These are phyloP conservation scores for Alauda arvensis DNA, from an alignment of 2,797 vertebrate species.

Conservation along the genomic window DNA sequence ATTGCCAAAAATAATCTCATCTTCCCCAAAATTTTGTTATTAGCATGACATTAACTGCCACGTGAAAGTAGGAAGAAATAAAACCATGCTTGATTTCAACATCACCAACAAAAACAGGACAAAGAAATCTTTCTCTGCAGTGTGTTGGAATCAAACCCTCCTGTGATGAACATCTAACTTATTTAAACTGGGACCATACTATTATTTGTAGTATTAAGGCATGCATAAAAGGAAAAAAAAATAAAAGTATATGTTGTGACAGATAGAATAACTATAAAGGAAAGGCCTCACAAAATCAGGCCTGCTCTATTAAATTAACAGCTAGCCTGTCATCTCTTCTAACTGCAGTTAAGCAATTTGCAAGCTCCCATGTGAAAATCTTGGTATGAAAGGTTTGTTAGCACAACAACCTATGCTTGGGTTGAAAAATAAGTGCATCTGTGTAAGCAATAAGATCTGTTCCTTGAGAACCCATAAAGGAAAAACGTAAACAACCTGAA, in stretches of 20 bases:
- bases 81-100: neutral
- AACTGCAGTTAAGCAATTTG: too few species aligned
- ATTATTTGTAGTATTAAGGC: neutral
- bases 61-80: neutral
- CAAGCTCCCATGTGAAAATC: too few species aligned
- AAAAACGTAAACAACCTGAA: too few species aligned
- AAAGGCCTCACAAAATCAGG: too few species aligned
- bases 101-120: neutral
- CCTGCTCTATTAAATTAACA: too few species aligned
- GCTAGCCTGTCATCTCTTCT: too few species aligned
- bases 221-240: neutral
- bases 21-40: neutral
- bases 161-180: neutral
- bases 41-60: neutral
- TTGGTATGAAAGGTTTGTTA: too few species aligned
- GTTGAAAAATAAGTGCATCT: too few species aligned
- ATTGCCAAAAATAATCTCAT: neutral
- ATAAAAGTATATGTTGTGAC: neutral
- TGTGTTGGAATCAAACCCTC: neutral
- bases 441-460: too few species aligned
- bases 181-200: neutral
- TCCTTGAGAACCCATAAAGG: too few species aligned
- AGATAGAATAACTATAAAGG: too few species aligned
- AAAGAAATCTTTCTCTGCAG: neutral
- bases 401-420: too few species aligned